Evolutionary conservation across 2,888 invertebrate species (phyloP), one percentile per base, ranked within the genome.

Genomic region (Drosophila melanosoma): DNA sequence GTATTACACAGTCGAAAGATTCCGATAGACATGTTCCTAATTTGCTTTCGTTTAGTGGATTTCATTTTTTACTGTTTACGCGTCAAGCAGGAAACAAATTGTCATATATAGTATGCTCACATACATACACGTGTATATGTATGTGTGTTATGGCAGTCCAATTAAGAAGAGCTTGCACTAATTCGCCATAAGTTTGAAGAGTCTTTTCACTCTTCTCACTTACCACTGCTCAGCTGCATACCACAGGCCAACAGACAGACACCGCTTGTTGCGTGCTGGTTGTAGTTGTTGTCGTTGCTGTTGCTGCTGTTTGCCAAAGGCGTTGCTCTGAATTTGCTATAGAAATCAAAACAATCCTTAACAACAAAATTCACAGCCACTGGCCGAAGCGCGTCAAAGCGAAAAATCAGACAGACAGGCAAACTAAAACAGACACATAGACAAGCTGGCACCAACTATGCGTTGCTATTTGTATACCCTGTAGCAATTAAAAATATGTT

Each of bases 111-210:
- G 40, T 32, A 26, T 32, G 40, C 42, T 40, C 17, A 56, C 26
- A 48, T 20, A 42, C 32, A 51, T 38, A 40, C 40, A 42, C 52
- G 4, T 23, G 1, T 29, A 23, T 29, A 29, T 56, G 1, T 36
- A 10, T 71, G 11, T 51, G 26, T 54, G 35, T 68, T 45, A 56
- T 17, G 54, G 56, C 59, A 71, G 58, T 60, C 78, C 88, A 82
- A 89, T 89, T 89, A 80, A 87, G 83, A 74, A 73, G 73, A 80
- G 73, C 76, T 74, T 83, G 87, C 67, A 84, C 89, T 83, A 87
- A 89, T 89, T 90, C 82, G 79, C 90, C 89, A 82, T 89, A 89
- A 80, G 74, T 71, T 79, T 71, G 36, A 42, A 79, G 49, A 81
- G 59, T 65, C 73, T 78, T 84, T 84, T 82, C 85, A 72, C 83